Percentiles rank a stretch among this genome's conserved stretches.
These are phyloP conservation scores for Hippocampus comes DNA, from an alignment of 2,113 vertebrate genomes.

Conservation along the genomic window DNA sequence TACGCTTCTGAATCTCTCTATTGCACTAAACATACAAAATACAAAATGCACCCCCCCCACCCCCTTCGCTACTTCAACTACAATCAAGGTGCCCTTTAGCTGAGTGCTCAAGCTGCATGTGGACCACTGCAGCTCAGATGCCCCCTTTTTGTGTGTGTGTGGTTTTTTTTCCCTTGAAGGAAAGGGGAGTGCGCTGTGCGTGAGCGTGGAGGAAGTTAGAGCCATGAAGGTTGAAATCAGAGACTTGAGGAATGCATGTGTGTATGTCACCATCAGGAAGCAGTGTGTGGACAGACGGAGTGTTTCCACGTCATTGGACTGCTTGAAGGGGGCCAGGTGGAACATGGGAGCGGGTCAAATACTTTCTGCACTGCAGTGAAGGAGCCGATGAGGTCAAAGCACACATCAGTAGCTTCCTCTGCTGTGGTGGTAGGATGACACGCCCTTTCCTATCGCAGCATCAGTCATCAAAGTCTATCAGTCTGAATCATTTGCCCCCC, in stretches of 20 bases:
- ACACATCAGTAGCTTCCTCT: conserved; percentile 37
- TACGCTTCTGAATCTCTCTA: no score
- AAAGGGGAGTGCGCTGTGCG: conserved; percentile 14
- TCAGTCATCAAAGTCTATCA: background rate
- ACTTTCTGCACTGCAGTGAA: conserved; percentile 40
- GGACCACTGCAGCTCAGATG: background rate
- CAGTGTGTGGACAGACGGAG: conserved; percentile 40
- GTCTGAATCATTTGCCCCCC: background rate
- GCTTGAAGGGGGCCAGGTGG: conserved; percentile 64
- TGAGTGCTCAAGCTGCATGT: background rate
- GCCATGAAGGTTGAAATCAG: conserved; percentile 39
- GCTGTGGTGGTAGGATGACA: conserved; percentile 30
- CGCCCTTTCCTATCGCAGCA: conserved; percentile 3
- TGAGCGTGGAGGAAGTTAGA: conserved; percentile 31
- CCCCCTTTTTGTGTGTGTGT: background rate
- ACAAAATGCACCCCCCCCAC: no score
- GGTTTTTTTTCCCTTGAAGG: background rate
- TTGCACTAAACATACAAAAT: no score
- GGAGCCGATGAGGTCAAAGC: conserved; percentile 46
- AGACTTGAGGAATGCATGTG: conserved; percentile 43
- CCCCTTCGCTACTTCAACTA: background rate
- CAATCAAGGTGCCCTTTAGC: conserved; percentile 11
- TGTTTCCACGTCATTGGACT: conserved; percentile 47
- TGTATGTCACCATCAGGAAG: conserved; percentile 21
- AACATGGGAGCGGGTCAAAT: conserved; percentile 35